These are phyloP conservation scores for Aphelenchoides besseyi DNA, from an alignment of 1,140 invertebrate genomes.

Conservation along the genomic window DNA sequence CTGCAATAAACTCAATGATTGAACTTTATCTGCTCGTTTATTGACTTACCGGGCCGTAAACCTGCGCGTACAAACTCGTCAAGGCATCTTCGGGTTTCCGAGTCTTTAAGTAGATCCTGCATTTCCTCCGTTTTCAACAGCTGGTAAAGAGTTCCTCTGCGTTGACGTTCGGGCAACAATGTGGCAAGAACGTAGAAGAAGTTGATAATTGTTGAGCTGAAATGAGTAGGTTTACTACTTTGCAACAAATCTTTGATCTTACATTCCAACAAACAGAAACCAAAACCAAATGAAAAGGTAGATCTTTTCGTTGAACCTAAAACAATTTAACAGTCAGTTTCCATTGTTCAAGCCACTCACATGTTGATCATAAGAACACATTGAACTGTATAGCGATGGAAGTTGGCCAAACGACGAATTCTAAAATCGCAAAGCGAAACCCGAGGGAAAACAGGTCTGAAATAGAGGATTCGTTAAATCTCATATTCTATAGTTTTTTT, in stretches of 20 bases:
- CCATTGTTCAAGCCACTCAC: conserved; percentile 39
- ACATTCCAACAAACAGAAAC: conserved; percentile 56
- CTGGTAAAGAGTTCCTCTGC: conserved; percentile 32
- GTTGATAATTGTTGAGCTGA: conserved; percentile 53
- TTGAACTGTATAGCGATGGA: conserved; percentile 63
- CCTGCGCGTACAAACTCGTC: conserved; percentile 45
- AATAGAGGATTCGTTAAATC: conserved; percentile 6
- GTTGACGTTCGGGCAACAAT: conserved; percentile 32
- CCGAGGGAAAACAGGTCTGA: conserved; percentile 59
- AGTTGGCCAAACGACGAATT: conserved; percentile 62
- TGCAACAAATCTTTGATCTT: conserved; percentile 46
- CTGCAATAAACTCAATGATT: conserved; percentile 36
- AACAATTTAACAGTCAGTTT: conserved; percentile 57
- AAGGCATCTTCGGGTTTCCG: conserved; percentile 24
- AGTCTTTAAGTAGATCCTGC: conserved; percentile 16
- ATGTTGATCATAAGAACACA: conserved; percentile 64
- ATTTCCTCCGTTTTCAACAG: conserved; percentile 41
- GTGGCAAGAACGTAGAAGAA: conserved; percentile 52
- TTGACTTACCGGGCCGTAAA: conserved; percentile 47
- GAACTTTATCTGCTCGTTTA: too few relatives aligned
- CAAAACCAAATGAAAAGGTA: conserved; percentile 62
- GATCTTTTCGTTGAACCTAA: conserved; percentile 60
- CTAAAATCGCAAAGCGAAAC: conserved; percentile 65
- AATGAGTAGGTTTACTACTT: conserved; percentile 9
- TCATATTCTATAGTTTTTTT: neutral